Base-by-base conservation (phyloP, 2,888 invertebrate species). In the Eilema sororculum region DNA sequence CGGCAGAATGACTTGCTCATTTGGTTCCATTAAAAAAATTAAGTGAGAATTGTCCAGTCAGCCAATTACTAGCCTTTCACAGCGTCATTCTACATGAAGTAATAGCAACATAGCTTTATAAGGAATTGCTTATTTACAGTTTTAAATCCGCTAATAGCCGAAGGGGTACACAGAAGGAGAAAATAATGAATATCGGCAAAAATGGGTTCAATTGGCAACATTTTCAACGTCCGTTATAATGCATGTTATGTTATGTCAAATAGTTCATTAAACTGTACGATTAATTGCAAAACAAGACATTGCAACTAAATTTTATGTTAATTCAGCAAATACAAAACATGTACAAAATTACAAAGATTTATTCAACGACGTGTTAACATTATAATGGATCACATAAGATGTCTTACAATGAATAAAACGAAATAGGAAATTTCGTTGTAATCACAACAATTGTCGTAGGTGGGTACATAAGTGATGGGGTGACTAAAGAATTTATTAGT, bases 1-100 rank as follows among this genome's bases (percentile, higher is more conserved):
- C 70, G 13, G 33, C 25, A 20, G 68, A 67, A 68, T 82, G 81
- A 82, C 78, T 74, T 37, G 76, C n/a, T 37, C 28, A 65, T 78
- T 72, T 67, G 3, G 61, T 56, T 73, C 58, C 57, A 78, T 74
- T 81, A 69, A 72, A 73, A n/a, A 65, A 72, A 70, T 58, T 64
- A 25, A 61, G 46, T 61, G 70, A 60, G 65, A 67, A 69, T 75
- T 75, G 69, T 72, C 71, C 67, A 77, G 59, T n/a, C 70, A 63
- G 33, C 66, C 41, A 66, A 60, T 61, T 25, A 68, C 37, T 63
- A 74, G 28, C 22, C 59, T 64, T 71, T 74, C 64, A 74, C 16
- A 9, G 60, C 73, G 60, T 33, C 63, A 72, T 41, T 63, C 62
- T 71, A 56, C 20, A 22, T 69, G 46, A 67, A 0, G 16, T 46